Conservation (phyloP, 2,797 vertebrate genomes). For the Aythya fuligula region DNA sequence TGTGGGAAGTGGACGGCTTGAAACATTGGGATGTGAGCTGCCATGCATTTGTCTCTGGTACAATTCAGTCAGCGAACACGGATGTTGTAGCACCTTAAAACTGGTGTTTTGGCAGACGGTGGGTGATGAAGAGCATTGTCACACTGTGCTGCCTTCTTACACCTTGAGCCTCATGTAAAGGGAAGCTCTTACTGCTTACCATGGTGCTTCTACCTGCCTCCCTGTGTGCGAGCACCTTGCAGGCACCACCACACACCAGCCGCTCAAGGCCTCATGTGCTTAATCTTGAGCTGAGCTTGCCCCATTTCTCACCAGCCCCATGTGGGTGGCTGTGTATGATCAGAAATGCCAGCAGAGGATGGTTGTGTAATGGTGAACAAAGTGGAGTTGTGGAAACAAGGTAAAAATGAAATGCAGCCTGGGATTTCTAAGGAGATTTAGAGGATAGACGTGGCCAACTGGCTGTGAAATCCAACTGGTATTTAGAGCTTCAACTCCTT, state of each 20-base stretch:
- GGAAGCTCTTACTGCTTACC: neutral
- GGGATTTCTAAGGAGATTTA: neutral
- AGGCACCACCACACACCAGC: neutral
- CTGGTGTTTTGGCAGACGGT: accelerated
- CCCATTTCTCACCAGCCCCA: accelerated
- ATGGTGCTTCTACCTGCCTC: accelerated
- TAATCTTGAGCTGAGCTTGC: accelerated
- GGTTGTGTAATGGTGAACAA: neutral
- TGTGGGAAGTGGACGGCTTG: accelerated
- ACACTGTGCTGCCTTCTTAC: neutral
- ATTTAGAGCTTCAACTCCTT: neutral
- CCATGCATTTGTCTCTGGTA: accelerated
- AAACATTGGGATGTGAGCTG: accelerated
- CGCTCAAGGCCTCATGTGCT: neutral
- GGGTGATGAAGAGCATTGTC: accelerated
- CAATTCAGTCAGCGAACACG: accelerated
- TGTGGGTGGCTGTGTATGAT: neutral
- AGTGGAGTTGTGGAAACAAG: neutral
- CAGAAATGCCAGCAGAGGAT: neutral
- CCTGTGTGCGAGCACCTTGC: neutral
- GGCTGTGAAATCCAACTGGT: neutral
- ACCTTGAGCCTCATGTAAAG: neutral
- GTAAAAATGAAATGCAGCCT: neutral
- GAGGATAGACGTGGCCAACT: neutral
- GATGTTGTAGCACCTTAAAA: neutral